phyloP scores from a whole-genome alignment of 2,797 vertebrate genomes.

The Scolopax bukidnonensis region DNA sequence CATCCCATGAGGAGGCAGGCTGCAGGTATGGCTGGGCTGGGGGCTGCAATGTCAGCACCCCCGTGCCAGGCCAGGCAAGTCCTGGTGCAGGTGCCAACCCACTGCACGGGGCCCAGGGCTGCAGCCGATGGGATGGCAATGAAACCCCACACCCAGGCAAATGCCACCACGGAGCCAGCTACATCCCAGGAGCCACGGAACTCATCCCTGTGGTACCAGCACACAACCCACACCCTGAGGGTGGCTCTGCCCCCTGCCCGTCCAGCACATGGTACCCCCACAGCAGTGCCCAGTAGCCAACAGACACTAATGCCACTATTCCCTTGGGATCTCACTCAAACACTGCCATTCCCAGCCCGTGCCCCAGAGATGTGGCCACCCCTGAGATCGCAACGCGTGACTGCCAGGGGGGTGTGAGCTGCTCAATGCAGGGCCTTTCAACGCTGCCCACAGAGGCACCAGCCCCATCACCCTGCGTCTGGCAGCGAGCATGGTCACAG shows the following conservation, averaged over 20 bases:
- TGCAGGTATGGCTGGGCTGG: rapidly evolving
- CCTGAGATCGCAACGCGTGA: rapidly evolving
- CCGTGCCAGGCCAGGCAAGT: rapidly evolving
- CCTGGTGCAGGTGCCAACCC: not conserved
- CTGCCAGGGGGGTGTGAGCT: rapidly evolving
- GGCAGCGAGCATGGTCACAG: not conserved
- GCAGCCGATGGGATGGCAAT: not conserved
- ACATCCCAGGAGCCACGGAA: not conserved
- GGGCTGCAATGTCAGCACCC: not conserved
- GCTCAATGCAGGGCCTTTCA: not conserved
- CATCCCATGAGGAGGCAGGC: rapidly evolving
- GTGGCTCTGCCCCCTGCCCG: not conserved
- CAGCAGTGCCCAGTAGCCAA: rapidly evolving
- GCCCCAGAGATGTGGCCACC: rapidly evolving
- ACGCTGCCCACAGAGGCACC: rapidly evolving
- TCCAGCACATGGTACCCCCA: rapidly evolving
- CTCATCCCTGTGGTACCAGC: rapidly evolving
- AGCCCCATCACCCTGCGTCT: rapidly evolving
- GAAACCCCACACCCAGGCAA: not conserved
- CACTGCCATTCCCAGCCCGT: rapidly evolving
- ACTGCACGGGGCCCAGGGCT: not conserved
- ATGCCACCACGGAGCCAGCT: not conserved
- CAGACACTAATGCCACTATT: rapidly evolving
- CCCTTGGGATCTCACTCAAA: no score
- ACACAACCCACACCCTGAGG: rapidly evolving